Conservation (phyloP, 2,888 invertebrate genomes). For the Pharmacophagus antenor region DNA sequence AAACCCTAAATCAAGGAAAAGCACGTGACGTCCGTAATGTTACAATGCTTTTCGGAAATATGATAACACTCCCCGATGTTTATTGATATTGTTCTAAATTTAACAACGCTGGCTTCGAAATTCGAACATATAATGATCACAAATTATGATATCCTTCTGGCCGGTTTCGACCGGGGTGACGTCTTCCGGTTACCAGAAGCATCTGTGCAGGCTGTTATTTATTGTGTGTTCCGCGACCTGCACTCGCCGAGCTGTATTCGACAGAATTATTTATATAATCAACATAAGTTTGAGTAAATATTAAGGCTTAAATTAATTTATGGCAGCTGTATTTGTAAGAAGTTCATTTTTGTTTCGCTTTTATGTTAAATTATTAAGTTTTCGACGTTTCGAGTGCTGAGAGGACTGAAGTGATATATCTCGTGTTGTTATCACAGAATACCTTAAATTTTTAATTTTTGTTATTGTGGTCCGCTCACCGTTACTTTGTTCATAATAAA, state of each 20-base stretch:
- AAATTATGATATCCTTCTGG: constrained; percentile 28
- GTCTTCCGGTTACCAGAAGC: constrained; percentile 15
- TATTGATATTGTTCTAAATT: constrained; percentile 25
- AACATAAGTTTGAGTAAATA: constrained; percentile 5
- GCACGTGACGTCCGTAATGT: constrained; percentile 20
- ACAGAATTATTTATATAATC: constrained; percentile 21
- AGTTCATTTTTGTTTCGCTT: too few relatives aligned
- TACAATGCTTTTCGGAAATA: constrained; percentile 16
- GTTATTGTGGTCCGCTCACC: too few relatives aligned
- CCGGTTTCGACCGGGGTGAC: constrained; percentile 17
- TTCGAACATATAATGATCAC: constrained; percentile 23
- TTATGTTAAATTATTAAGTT: too few relatives aligned
- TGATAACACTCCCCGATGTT: constrained; percentile 22
- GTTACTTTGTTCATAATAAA: too few relatives aligned
- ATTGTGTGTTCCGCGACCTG: constrained; percentile 14
- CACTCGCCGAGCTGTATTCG: not conserved
- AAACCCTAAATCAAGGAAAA: constrained; percentile 47
- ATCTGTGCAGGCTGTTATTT: constrained; percentile 24
- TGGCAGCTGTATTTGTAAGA: too few relatives aligned
- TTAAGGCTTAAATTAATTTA: not conserved
- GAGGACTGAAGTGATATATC: too few relatives aligned
- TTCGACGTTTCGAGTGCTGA: too few relatives aligned
- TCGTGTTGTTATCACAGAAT: too few relatives aligned
- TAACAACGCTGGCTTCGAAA: constrained; percentile 14
- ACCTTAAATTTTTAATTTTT: too few relatives aligned